phyloP scores from a whole-genome alignment of 2,797 vertebrate genomes.

The Chloroceryle inda region DNA sequence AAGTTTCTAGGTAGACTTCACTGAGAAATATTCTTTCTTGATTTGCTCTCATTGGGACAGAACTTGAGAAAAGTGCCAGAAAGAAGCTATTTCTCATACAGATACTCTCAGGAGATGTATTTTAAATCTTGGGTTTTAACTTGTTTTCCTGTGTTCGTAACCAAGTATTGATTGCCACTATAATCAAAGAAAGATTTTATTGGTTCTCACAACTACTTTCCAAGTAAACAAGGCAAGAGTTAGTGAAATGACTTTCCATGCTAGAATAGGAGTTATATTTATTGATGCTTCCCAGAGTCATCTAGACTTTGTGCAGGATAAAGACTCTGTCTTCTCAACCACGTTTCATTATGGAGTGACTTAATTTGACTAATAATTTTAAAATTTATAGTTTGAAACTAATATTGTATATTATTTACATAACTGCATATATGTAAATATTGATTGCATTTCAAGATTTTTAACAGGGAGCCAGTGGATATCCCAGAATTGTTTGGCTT shows the following conservation, averaged over 20 bases:
- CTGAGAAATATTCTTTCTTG: background rate
- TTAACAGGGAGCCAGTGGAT: background rate
- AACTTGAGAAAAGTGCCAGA: background rate
- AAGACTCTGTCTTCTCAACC: background rate
- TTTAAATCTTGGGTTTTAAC: slow-evolving; percentile 22
- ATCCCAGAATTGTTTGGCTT: background rate
- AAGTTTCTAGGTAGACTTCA: background rate
- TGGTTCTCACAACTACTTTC: slow-evolving; percentile 20
- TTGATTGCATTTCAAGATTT: background rate
- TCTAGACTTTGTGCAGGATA: background rate
- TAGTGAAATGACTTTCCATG: background rate
- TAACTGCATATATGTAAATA: background rate
- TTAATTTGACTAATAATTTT: slow-evolving; percentile 8
- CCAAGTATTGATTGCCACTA: slow-evolving; percentile 2
- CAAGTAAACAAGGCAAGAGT: background rate
- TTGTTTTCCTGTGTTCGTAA: background rate
- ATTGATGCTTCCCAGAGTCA: slow-evolving; percentile 52
- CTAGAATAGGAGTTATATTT: background rate
- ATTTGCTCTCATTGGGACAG: background rate
- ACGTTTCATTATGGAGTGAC: background rate
- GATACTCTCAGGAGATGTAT: background rate
- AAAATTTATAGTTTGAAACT: background rate
- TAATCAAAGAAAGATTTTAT: slow-evolving; percentile 43
- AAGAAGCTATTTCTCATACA: background rate
- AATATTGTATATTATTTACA: background rate